phyloP scores from a whole-genome alignment of 2,113 vertebrate species.

The Pangasianodon gigas region DNA sequence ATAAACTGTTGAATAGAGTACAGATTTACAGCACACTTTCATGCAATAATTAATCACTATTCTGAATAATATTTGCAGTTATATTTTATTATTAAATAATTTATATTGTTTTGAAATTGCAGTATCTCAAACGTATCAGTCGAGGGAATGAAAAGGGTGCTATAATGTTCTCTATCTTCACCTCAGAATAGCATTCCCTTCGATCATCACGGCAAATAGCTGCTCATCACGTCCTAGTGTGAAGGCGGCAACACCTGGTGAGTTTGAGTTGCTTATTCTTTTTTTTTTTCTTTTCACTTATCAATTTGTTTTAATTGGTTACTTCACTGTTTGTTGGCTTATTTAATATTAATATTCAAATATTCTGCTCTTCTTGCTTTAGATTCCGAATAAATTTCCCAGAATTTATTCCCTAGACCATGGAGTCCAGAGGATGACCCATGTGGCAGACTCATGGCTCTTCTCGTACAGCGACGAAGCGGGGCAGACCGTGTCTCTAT shows the following conservation, averaged over 20 bases:
- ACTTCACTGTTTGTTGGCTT: background rate
- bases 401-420: slow-evolving; percentile 70
- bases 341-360: background rate
- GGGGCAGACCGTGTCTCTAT: slow-evolving; percentile 28
- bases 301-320: background rate
- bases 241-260: slow-evolving; percentile 86
- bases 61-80: background rate
- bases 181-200: slow-evolving; percentile 98
- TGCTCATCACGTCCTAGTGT: slow-evolving; percentile 83
- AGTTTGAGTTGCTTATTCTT: slow-evolving; percentile 65
- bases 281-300: background rate
- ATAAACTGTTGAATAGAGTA: no score
- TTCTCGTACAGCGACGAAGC: slow-evolving; percentile 42
- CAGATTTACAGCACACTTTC: background rate
- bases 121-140: background rate
- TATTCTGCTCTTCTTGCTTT: slow-evolving; percentile 67
- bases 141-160: background rate
- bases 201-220: slow-evolving; percentile 97
- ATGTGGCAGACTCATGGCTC: slow-evolving; percentile 47
- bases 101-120: background rate
- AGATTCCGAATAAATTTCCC: slow-evolving; percentile 39
- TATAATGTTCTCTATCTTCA: slow-evolving; percentile 59
- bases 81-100: background rate
- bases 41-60: background rate
- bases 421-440: slow-evolving; percentile 79